Evolutionary conservation across 2,797 vertebrate genomes (phyloP).

Genomic region (Rhabdomys pumilio): DNA sequence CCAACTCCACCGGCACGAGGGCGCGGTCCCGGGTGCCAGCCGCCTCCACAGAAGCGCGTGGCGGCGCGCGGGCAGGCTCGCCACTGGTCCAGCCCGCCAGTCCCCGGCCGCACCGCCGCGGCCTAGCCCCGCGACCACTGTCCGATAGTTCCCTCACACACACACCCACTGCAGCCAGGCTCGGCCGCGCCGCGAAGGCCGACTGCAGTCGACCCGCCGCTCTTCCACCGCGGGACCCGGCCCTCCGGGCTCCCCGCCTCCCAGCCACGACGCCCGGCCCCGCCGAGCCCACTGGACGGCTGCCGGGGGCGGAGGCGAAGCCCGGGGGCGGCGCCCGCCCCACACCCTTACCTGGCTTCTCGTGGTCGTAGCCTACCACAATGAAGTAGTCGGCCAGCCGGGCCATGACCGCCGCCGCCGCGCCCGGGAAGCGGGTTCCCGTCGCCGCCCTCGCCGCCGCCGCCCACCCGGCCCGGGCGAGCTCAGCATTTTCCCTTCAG

Average conservation of each 20-base stretch:
- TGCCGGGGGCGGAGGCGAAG: conserved; percentile 81
- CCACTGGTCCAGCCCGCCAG: background rate
- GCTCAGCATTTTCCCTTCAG: conserved; percentile 96
- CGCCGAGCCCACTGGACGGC: conserved; percentile 80
- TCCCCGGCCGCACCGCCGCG: background rate
- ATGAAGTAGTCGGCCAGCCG: conserved; percentile 98
- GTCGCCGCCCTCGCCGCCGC: conserved; percentile 85
- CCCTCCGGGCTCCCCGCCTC: conserved; percentile 63
- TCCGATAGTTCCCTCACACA: conserved; percentile 50
- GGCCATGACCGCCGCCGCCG: conserved; percentile 93
- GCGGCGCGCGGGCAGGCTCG: background rate
- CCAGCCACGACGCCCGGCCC: conserved; percentile 68
- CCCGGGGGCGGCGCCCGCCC: conserved; percentile 82
- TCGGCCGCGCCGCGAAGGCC: conserved; percentile 2
- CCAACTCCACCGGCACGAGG: background rate
- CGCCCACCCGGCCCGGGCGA: conserved; percentile 88
- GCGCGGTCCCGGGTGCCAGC: background rate
- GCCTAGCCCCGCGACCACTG: background rate
- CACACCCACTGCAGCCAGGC: conserved; percentile 76
- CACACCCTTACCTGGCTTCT: conserved; percentile 95
- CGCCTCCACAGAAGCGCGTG: background rate
- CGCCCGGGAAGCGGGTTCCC: conserved; percentile 76
- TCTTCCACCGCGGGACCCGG: background rate
- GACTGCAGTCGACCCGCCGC: background rate
- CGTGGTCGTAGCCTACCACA: conserved; percentile 97